Percentiles rank a stretch among this genome's conserved stretches.
Conservation (phyloP, 2,113 vertebrate species). For the Oryctolagus cuniculus region mOryCun1.1 NC_091435.1:76683501-76684000, state of each 20-base stretch:
- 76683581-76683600: not conserved
- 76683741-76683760: not conserved
- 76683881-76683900: not conserved
- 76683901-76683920: not conserved
- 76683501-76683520: not conserved
- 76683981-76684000: not conserved
- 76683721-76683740: not conserved
- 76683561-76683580: not conserved
- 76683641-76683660: not conserved
- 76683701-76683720: not conserved
- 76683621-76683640: not conserved
- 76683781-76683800: not conserved
- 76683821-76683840: not conserved
- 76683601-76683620: constrained; percentile 14
- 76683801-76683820: not conserved
- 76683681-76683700: not conserved
- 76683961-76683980: not conserved
- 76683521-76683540: not conserved
- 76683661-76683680: not conserved
- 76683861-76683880: not conserved
- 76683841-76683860: not conserved
- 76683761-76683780: not conserved
- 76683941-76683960: not conserved
- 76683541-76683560: not conserved
- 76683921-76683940: not conserved